phyloP scores from a whole-genome alignment of 2,113 vertebrate species.

The western clawed frog (Xenopus tropicalis) region UCB_Xtro_10.0 CM004450.2:49339501-49340000 shows the following conservation, averaged over 20 bases:
- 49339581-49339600: slow-evolving; percentile 35
- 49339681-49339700: background rate
- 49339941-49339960: no score
- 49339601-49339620: slow-evolving; percentile 31
- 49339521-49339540: slow-evolving; percentile 34
- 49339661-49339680: background rate
- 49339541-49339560: slow-evolving; percentile 14
- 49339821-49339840: no score
- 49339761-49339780: no score
- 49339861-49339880: no score
- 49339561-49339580: slow-evolving; percentile 6
- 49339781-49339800: no score
- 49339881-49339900: no score
- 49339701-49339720: slow-evolving; percentile 12
- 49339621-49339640: slow-evolving; percentile 7
- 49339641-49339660: slow-evolving; percentile 4
- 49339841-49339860: no score
- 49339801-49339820: no score
- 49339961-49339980: no score
- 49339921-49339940: no score
- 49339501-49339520: slow-evolving; percentile 37
- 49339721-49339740: slow-evolving; percentile 8
- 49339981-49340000: no score
- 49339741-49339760: background rate
- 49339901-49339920: no score